A percentile compares a stretch with the other conserved stretches of the same genome.
These are phyloP conservation scores for Propithecus coquereli DNA, from an alignment of 2,113 vertebrate species.

Conservation along the genomic window DNA sequence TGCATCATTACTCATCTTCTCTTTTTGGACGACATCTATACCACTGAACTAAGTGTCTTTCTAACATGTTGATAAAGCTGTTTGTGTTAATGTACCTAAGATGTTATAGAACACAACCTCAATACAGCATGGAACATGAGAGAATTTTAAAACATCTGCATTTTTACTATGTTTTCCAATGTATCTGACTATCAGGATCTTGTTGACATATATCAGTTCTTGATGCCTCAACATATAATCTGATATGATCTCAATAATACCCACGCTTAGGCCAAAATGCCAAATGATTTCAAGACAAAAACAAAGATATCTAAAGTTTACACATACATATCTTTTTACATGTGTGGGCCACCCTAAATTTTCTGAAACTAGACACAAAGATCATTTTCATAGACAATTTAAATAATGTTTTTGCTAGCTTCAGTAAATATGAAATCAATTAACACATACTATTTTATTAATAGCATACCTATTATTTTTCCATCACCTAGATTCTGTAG, in stretches of 20 bases:
- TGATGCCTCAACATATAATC: not conserved
- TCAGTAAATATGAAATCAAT: constrained; percentile 33
- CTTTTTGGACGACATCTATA: not conserved
- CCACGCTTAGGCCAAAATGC: not conserved
- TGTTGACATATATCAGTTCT: not conserved
- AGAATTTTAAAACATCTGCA: constrained; percentile 11
- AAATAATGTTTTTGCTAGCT: not conserved
- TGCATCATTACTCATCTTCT: constrained; percentile 42
- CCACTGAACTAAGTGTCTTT: constrained; percentile 27
- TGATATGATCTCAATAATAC: not conserved
- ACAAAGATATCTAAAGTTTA: not conserved
- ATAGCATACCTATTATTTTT: not conserved
- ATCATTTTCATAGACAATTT: constrained; percentile 1
- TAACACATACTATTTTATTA: not conserved
- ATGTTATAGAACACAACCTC: constrained; percentile 1
- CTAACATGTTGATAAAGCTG: constrained; percentile 53
- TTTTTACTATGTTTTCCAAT: constrained; percentile 6
- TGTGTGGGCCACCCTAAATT: not conserved
- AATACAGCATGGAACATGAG: not conserved
- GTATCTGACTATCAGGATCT: not conserved
- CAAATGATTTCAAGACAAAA: not conserved
- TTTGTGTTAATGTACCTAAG: constrained; percentile 17
- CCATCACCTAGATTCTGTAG: not conserved
- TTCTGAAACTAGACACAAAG: constrained; percentile 27
- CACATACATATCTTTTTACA: not conserved